Evolutionary conservation across 2,113 vertebrate species (phyloP), one percentile per base, ranked within the genome.

Genomic region (Gymnorhina tibicen): DNA sequence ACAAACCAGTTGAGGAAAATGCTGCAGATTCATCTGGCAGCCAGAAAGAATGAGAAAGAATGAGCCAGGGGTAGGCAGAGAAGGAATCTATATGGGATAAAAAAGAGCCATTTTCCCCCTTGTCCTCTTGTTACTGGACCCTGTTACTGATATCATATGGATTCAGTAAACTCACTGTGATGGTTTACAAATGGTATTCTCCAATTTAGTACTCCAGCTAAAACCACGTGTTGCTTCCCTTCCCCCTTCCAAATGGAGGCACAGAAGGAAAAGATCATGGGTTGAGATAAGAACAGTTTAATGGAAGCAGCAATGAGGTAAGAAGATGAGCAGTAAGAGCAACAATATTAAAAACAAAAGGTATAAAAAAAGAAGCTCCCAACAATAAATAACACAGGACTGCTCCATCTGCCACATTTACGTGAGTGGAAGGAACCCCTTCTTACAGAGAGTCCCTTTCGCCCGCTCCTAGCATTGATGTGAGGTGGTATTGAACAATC

Each of bases 1-100:
- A 92, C 86, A 35, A 1, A 72, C 47, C 93, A 97, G 90, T 78
- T 95, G 95, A 75, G 35, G 32, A 72, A 86, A 55, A 86, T 89
- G 58, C 73, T 87, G 68, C 32, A 76, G 60, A 56, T 33, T 68
- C 50, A 74, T 53, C 55, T 84, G 28, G 56, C 76, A 60, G 87
- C 62, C 80, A 96, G 69, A 83, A 67, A 33, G 62, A 91, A 95
- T 18, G 33, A 73, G 13, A n/a, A 76, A 89, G 83, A 44, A 72
- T 1, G 6, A 83, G 78, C 73, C 82, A 86, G 68, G 23, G 66
- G 44, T 9, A 72, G 15, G 27, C 21, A 81, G 41, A 74, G 69
- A 66, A 85, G 23, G 26, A 74, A 9, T 52, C 41, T 20, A 33
- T 13, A 27, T 50, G 50, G 59, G n/a, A 67, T 18, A 69, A 42